These are phyloP conservation scores for Contarinia nasturtii DNA, from an alignment of 1,140 invertebrate genomes.

Conservation along the genomic window DNA sequence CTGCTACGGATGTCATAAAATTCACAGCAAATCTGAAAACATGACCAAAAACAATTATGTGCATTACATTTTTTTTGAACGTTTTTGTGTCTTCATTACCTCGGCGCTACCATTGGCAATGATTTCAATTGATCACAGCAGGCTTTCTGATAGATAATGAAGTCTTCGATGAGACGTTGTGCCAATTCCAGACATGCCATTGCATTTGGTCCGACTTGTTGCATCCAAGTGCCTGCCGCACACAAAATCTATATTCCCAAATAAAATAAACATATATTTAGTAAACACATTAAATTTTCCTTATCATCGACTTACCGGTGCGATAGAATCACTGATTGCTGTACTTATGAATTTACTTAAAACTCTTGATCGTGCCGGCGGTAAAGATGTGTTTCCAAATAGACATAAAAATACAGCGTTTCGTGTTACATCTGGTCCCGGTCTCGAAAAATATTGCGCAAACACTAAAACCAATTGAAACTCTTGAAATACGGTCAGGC, in stretches of 20 bases:
- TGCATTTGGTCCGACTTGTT: conserved; percentile 63
- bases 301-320: conserved; percentile 21
- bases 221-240: conserved; percentile 66
- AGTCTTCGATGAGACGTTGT: conserved; percentile 55
- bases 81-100: conserved; percentile 21
- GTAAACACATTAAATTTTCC: too few species aligned
- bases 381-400: conserved; percentile 46
- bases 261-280: background rate
- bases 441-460: conserved; percentile 49
- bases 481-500: conserved; percentile 45
- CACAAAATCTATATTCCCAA: conserved; percentile 31
- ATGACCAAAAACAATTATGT: background rate
- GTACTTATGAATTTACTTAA: conserved; percentile 61
- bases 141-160: conserved; percentile 48
- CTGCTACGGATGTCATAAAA: conserved; percentile 59
- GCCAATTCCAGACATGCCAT: conserved; percentile 45
- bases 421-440: conserved; percentile 46
- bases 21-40: conserved; percentile 40
- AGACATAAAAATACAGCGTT: conserved; percentile 64
- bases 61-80: too few species aligned
- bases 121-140: conserved; percentile 41
- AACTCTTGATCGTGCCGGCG: conserved; percentile 40
- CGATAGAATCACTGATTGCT: conserved; percentile 50
- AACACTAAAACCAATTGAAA: conserved; percentile 55
- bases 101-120: conserved; percentile 46